Percentiles rank a stretch among this genome's conserved stretches.
phyloP scores from a whole-genome alignment of 1,140 invertebrate genomes.

The Ips typographus region DNA sequence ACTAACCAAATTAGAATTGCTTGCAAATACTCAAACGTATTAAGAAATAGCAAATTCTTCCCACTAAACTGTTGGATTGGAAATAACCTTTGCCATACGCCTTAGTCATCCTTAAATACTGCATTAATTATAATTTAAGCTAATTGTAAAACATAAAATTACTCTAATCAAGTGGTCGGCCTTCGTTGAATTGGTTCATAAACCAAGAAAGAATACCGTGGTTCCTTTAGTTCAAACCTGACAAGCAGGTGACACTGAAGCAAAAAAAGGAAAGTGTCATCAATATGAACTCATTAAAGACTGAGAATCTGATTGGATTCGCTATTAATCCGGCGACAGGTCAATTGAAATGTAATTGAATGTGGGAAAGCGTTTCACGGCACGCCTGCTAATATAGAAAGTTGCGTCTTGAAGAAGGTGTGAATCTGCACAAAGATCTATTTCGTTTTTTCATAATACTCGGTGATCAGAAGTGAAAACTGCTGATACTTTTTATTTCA shows the following conservation, averaged over 20 bases:
- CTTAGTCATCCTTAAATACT: no score
- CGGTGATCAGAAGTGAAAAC: not conserved
- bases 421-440: not conserved
- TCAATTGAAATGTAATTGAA: not conserved
- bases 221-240: not conserved
- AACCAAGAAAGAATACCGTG: not conserved
- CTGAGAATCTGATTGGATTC: not conserved
- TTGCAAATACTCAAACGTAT: no score
- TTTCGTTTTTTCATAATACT: not conserved
- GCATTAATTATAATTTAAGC: no score
- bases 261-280: not conserved
- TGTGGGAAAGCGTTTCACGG: slow-evolving; percentile 3
- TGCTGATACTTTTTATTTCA: not conserved
- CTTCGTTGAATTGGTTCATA: not conserved
- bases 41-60: no score
- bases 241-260: not conserved
- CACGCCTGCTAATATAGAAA: not conserved
- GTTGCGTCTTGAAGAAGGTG: not conserved
- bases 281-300: not conserved
- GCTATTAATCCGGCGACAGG: not conserved
- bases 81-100: no score
- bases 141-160: no score
- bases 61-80: no score
- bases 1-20: no score
- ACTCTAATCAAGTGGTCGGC: no score